phyloP scores from a whole-genome alignment of 2,797 vertebrate genomes.

The Typhlichthys subterraneus region DNA sequence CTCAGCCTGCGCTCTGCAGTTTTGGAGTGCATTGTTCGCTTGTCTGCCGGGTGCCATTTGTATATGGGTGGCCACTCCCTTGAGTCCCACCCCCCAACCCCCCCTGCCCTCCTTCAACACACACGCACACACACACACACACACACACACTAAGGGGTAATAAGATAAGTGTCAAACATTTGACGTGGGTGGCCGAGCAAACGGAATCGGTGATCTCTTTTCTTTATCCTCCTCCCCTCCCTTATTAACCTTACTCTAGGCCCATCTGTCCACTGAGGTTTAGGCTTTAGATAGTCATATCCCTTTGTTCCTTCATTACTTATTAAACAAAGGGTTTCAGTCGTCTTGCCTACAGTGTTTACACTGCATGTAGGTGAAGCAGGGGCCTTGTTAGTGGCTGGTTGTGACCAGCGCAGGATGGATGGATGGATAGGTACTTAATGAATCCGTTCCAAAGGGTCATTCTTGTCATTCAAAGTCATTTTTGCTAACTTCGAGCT shows the following conservation, averaged over 20 bases:
- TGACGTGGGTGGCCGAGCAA: conserved; percentile 46
- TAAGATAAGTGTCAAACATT: conserved; percentile 52
- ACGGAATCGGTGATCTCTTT: conserved; percentile 43
- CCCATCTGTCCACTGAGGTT: conserved; percentile 56
- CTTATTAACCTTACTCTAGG: conserved; percentile 26
- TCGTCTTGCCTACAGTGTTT: neutral
- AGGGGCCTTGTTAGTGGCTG: too few relatives aligned
- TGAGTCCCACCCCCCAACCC: conserved; percentile 6
- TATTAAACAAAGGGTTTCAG: conserved; percentile 55
- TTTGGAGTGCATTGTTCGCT: conserved; percentile 50
- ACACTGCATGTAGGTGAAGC: too few relatives aligned
- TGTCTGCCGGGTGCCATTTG: conserved; percentile 34
- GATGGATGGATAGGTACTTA: too few relatives aligned
- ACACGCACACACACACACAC: conserved; percentile 23
- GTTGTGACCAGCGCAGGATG: too few relatives aligned
- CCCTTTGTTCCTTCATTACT: conserved; percentile 50
- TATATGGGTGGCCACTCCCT: conserved; percentile 64
- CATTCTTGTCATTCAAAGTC: too few relatives aligned
- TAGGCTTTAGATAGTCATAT: conserved; percentile 50
- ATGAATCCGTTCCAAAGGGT: too few relatives aligned
- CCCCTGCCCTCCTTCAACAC: conserved; percentile 12
- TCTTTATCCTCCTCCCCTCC: conserved; percentile 18
- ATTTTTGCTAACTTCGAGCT: too few relatives aligned
- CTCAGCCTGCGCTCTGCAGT: conserved; percentile 46
- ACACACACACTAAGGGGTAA: conserved; percentile 18